Base-by-base conservation (phyloP, 2,888 invertebrate genomes). In the Watsonalla cultraria region DNA sequence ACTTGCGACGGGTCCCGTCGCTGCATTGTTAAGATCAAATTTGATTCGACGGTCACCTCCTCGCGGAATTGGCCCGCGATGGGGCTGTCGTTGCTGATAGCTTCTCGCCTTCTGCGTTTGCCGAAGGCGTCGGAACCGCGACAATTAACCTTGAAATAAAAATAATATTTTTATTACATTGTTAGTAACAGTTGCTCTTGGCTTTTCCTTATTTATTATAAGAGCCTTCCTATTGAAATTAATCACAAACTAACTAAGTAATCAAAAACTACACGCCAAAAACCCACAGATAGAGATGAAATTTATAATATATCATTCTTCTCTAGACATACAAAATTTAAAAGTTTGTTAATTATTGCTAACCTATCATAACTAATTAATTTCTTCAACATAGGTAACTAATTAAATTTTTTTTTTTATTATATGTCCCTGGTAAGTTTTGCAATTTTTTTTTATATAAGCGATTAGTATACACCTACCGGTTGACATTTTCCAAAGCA, bases 401-500 rank as follows among this genome's bases (percentile, higher is more conserved):
- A 37, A 37, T 5, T 9, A 37, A 37, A 37, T 37, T 37, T 5
- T 37, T 9, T 37, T 8, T 37, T 8, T 37, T 37, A 7, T 37
- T 5, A 37, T 11, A 42, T 11, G 6, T 6, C 2, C 2, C 1
- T 2, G 5, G 5, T 14, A 14, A 6, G 6, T 49, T 37, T n/a
- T 5, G 13, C 9, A 37, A 35, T 7, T 5, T 24, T 33, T 47
- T 24, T 33, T n/a, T 47, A 47, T 46, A n/a, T 6, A 47, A 47
- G 13, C 9, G 15, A 9, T 5, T 5, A 46, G 24, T 24, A 24
- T 24, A 24, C 47, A 61, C 94, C 93, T 89, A 96, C 97, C 70
- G 98, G 97, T 92, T 97, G 98, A 81, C 98, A 98, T 88, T 95
- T 96, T 80, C 97, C 97, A 77, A 98, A 98, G 92, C 98, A 98